Conservation (phyloP, 2,113 vertebrate species). For the Caranx melampygus region DNA sequence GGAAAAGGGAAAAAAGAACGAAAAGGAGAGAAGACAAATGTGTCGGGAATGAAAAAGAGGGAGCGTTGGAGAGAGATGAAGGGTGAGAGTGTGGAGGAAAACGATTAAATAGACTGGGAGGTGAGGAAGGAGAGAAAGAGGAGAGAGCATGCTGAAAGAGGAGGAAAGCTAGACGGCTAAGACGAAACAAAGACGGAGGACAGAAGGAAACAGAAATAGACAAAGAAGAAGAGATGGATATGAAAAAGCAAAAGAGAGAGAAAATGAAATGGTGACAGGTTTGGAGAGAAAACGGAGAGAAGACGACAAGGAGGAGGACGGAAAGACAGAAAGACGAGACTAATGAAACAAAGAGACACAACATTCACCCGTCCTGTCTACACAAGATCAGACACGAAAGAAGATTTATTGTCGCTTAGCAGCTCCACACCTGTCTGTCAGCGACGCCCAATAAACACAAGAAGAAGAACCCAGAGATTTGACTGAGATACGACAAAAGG, state of each 20-base stretch:
- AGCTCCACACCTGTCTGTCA: slow-evolving; percentile 3
- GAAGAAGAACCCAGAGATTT: neutral
- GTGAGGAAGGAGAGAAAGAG: slow-evolving; percentile 52
- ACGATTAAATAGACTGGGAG: slow-evolving; percentile 55
- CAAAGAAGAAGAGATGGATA: neutral
- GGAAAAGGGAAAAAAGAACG: neutral
- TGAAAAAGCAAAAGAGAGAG: no score
- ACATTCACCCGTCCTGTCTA: neutral
- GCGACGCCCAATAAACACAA: neutral
- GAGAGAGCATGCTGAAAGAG: slow-evolving; percentile 39
- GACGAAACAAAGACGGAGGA: neutral
- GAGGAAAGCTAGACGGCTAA: slow-evolving; percentile 13
- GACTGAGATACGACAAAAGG: neutral
- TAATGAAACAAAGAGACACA: neutral
- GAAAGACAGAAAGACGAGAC: neutral
- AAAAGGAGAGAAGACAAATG: slow-evolving; percentile 6
- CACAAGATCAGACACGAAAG: neutral
- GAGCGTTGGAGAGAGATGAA: slow-evolving; percentile 40
- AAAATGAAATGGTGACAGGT: no score
- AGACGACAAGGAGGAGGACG: neutral
- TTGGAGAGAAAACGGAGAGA: neutral
- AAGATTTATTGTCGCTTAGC: slow-evolving; percentile 1
- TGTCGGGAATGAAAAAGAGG: slow-evolving; percentile 29
- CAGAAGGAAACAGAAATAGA: neutral
- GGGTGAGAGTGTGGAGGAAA: slow-evolving; percentile 65